phyloP scores from a whole-genome alignment of 2,888 invertebrate genomes.

The Noctuana brunneofusca region DNA sequence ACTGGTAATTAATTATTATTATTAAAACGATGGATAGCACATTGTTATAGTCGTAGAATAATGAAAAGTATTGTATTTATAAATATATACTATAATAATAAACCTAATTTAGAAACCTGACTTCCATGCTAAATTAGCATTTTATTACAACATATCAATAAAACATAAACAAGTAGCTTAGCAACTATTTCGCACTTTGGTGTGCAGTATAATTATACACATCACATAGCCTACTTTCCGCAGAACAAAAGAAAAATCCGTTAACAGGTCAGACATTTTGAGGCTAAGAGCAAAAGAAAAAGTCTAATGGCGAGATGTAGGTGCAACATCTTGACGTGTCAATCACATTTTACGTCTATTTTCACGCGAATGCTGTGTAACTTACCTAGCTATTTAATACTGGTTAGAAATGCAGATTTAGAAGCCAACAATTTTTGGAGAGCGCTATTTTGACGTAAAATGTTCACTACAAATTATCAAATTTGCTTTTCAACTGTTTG shows the following conservation, averaged over 20 bases:
- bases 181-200: conserved; percentile 17
- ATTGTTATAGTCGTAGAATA: too few species aligned
- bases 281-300: conserved; percentile 34
- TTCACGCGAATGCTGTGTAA: background rate
- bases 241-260: conserved; percentile 33
- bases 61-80: too few species aligned
- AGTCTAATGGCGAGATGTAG: conserved; percentile 18
- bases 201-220: conserved; percentile 31
- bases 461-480: background rate
- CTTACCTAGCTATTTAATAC: background rate
- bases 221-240: conserved; percentile 33
- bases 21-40: too few species aligned
- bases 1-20: too few species aligned
- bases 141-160: conserved; percentile 19
- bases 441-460: background rate
- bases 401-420: background rate
- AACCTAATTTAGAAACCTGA: too few species aligned
- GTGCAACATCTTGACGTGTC: conserved; percentile 11
- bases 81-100: too few species aligned
- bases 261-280: conserved; percentile 35
- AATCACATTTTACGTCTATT: conserved; percentile 3
- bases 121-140: background rate
- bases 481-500: conserved; percentile 1
- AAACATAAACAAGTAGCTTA: conserved; percentile 14
- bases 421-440: background rate